These are phyloP conservation scores for Sinodicranocentrus sp. DNA, from an alignment of 2,888 invertebrate genomes.

Conservation along the genomic window DNA sequence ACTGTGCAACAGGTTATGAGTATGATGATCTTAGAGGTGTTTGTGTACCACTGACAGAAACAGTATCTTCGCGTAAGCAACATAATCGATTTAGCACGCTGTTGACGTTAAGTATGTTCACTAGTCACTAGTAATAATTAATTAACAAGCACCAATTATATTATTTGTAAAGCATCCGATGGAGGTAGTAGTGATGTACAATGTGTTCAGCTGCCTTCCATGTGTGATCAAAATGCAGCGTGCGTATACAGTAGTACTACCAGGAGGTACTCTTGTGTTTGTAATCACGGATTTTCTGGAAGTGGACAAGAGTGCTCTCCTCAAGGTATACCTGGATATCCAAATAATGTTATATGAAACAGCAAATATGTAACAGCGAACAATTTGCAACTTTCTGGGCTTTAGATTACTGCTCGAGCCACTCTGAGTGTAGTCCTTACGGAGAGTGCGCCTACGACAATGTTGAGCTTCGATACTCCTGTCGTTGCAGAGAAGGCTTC, in stretches of 20 bases:
- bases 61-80: neutral
- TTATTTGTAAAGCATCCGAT: conserved; percentile 1
- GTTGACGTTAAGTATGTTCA: too few relatives aligned
- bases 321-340: too few relatives aligned
- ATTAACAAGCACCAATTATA: too few relatives aligned
- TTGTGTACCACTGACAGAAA: conserved; percentile 72
- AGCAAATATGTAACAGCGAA: too few relatives aligned
- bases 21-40: conserved; percentile 78
- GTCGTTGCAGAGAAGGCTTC: conserved; percentile 73
- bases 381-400: too few relatives aligned
- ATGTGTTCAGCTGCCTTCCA: conserved; percentile 73
- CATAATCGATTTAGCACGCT: neutral
- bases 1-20: conserved; percentile 82
- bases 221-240: conserved; percentile 87
- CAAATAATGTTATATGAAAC: too few relatives aligned
- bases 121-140: too few relatives aligned
- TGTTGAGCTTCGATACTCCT: conserved; percentile 68
- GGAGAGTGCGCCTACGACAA: conserved; percentile 72
- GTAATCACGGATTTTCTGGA: conserved; percentile 89
- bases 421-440: conserved; percentile 74
- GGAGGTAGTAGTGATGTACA: conserved; percentile 1
- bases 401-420: conserved; percentile 75
- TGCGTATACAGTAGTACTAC: conserved; percentile 81
- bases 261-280: conserved; percentile 85
- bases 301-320: conserved; percentile 88